A percentile compares a stretch with the other conserved stretches of the same genome.
Conservation (phyloP, 2,888 invertebrate genomes). For the Panorpa germanica region DNA sequence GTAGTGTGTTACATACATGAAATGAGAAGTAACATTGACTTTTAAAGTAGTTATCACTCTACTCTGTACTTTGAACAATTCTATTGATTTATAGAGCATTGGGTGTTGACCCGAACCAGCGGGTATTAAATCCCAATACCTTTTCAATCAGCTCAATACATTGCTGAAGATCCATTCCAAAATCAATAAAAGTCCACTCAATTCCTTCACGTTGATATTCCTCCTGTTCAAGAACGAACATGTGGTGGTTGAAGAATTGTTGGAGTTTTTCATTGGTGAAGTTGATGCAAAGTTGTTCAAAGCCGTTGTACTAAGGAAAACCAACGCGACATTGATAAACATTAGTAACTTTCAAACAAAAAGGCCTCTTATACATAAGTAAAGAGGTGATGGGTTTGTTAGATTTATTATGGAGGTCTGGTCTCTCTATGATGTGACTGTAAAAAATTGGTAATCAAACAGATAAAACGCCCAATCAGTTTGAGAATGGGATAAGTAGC, state of each 20-base stretch:
- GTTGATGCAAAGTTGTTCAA: constrained; percentile 88
- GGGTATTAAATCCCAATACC: constrained; percentile 33
- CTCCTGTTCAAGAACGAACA: constrained; percentile 88
- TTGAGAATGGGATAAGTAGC: too few relatives aligned
- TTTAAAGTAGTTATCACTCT: not conserved
- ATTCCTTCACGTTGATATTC: constrained; percentile 82
- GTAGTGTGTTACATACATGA: not conserved
- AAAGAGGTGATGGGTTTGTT: too few relatives aligned
- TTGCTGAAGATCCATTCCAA: constrained; percentile 77
- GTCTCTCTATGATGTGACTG: too few relatives aligned
- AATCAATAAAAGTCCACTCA: constrained; percentile 85
- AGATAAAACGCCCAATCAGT: too few relatives aligned
- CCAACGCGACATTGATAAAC: too few relatives aligned
- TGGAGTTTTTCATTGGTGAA: constrained; percentile 87
- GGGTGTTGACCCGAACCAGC: constrained; percentile 12
- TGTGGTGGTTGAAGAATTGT: constrained; percentile 90
- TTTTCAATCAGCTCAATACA: constrained; percentile 67
- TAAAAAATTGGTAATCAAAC: too few relatives aligned
- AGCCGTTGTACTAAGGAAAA: constrained; percentile 61
- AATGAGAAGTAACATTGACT: not conserved
- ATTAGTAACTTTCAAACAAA: too few relatives aligned
- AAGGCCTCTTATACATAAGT: too few relatives aligned
- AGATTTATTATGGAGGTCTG: too few relatives aligned
- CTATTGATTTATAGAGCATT: constrained; percentile 1
- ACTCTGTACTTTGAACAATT: not conserved